Conservation (phyloP, 2,888 invertebrate genomes). For the Nemotelus pantherinus region DNA sequence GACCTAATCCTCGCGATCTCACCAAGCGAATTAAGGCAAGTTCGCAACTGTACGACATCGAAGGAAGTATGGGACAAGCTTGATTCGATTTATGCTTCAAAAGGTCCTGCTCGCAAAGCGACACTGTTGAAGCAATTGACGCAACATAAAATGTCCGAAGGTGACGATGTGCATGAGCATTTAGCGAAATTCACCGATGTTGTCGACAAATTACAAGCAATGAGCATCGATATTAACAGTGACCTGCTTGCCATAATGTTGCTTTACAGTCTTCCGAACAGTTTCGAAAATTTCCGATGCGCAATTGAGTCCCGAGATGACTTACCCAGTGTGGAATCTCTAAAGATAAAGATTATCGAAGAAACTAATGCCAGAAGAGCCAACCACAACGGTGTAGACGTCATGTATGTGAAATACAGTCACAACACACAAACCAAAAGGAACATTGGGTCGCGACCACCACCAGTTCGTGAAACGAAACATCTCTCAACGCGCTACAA, state of each 20-base stretch:
- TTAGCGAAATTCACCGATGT: too few species aligned
- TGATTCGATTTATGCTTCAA: slow-evolving; percentile 56
- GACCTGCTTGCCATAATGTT: slow-evolving; percentile 56
- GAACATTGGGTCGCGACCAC: too few species aligned
- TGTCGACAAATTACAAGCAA: slow-evolving; percentile 56
- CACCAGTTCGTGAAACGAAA: too few species aligned
- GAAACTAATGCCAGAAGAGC: slow-evolving; percentile 51
- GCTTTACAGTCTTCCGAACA: slow-evolving; percentile 55
- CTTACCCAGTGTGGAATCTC: slow-evolving; percentile 54
- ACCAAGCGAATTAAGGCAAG: slow-evolving; percentile 55
- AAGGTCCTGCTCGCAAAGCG: slow-evolving; percentile 59
- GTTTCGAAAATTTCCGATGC: slow-evolving; percentile 56
- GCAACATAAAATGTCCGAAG: slow-evolving; percentile 56
- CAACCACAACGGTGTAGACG: too few species aligned
- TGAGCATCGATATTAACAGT: slow-evolving; percentile 53
- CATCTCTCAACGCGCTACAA: too few species aligned
- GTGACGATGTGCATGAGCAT: too few species aligned
- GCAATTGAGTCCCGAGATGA: slow-evolving; percentile 57
- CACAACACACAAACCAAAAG: too few species aligned
- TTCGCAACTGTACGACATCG: slow-evolving; percentile 54
- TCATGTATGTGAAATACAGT: too few species aligned
- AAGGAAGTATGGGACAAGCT: slow-evolving; percentile 59
- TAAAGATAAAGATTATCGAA: slow-evolving; percentile 57
- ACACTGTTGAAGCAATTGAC: slow-evolving; percentile 58
- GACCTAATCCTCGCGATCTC: slow-evolving; percentile 6